Evolutionary conservation across 2,113 vertebrate genomes (phyloP).

Genomic region (Mixornis gularis): DNA sequence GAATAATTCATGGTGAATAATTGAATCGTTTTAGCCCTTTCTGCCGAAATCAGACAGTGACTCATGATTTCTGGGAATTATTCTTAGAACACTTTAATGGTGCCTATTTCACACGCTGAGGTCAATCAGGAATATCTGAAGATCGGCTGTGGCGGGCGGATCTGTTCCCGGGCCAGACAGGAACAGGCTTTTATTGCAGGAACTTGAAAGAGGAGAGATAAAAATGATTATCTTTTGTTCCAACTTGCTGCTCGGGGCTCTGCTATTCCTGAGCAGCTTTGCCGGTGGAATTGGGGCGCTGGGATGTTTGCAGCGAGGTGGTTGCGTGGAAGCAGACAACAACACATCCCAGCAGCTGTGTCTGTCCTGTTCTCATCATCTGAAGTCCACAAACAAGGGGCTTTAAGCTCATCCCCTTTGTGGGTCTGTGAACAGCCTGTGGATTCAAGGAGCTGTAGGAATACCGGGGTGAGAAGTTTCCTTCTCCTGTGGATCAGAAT

Average conservation of each 20-base stretch:
- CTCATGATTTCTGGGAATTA: slow-evolving; percentile 46
- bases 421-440: rapidly evolving
- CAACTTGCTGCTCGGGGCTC: neutral
- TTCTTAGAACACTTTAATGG: slow-evolving; percentile 26
- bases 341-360: neutral
- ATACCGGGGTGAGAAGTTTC: neutral
- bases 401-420: neutral
- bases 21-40: slow-evolving; percentile 29
- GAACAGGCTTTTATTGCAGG: neutral
- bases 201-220: slow-evolving; percentile 10
- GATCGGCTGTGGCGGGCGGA: neutral
- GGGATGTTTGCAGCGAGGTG: rapidly evolving
- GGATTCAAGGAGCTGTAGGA: neutral
- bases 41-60: slow-evolving; percentile 27
- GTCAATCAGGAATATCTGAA: slow-evolving; percentile 43
- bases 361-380: neutral
- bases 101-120: neutral
- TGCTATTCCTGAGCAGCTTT: neutral
- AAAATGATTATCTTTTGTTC: neutral
- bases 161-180: slow-evolving; percentile 14
- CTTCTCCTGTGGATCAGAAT: neutral
- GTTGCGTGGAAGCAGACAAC: rapidly evolving
- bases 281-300: neutral
- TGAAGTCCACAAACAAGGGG: neutral
- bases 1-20: slow-evolving; percentile 56